Conservation (phyloP, 2,113 vertebrate genomes). For the human region DNA sequence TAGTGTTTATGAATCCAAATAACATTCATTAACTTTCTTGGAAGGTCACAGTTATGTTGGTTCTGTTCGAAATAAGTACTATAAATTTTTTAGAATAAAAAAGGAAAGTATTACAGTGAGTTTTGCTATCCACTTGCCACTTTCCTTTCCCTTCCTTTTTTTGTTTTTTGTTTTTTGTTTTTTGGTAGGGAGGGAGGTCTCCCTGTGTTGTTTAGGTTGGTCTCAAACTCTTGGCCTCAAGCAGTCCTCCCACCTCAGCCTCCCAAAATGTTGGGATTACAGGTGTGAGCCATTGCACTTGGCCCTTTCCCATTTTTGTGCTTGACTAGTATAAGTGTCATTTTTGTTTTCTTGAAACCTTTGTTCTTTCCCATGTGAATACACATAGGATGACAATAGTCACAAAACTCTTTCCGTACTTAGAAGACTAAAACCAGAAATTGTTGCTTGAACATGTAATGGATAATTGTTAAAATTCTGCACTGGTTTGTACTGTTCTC, state of each 20-base stretch:
- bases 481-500: background rate
- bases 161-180: too few relatives aligned
- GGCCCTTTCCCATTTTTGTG: background rate
- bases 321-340: background rate
- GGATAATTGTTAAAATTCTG: background rate
- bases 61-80: constrained; percentile 10
- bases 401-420: background rate
- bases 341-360: background rate
- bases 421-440: background rate
- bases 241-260: too few relatives aligned
- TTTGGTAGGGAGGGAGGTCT: too few relatives aligned
- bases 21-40: background rate
- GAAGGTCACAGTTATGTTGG: background rate
- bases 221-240: too few relatives aligned
- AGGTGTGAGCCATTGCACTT: too few relatives aligned
- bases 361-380: background rate
- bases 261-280: too few relatives aligned
- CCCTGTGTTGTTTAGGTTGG: too few relatives aligned
- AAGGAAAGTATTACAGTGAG: background rate
- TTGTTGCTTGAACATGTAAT: background rate
- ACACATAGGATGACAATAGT: too few relatives aligned
- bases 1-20: background rate
- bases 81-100: background rate
- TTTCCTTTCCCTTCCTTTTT: background rate
- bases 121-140: background rate